Conservation (phyloP, 2,113 vertebrate species). For the Prunella himalayana region DNA sequence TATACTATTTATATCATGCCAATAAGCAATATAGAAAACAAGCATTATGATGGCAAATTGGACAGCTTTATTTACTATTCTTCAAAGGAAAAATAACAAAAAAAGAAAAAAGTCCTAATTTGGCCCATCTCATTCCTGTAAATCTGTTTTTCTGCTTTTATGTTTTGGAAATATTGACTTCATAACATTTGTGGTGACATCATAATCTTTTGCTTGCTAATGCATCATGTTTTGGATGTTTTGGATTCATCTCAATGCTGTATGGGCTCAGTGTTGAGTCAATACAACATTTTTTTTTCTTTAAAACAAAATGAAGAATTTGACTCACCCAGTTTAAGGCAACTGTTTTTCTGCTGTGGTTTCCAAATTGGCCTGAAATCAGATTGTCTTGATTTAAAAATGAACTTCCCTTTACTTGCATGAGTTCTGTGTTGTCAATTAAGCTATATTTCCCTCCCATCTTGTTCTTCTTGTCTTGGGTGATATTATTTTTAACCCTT, state of each 20-base stretch:
- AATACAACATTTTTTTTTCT: conserved; percentile 19
- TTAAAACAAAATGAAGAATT: conserved; percentile 9
- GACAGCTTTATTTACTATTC: not conserved
- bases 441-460: not conserved
- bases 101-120: not conserved
- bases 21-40: not conserved
- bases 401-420: conserved; percentile 38
- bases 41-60: not conserved
- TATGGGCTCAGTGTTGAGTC: conserved; percentile 35
- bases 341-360: not conserved
- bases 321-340: conserved; percentile 15
- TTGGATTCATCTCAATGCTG: conserved; percentile 35
- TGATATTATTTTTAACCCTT: conserved; percentile 44
- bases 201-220: conserved; percentile 57
- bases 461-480: not conserved
- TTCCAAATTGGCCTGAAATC: conserved; percentile 19
- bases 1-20: not conserved
- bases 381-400: conserved; percentile 21
- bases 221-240: conserved; percentile 33
- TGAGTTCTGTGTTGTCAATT: not conserved
- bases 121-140: not conserved
- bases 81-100: not conserved
- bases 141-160: conserved; percentile 47
- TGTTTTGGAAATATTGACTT: conserved; percentile 31
- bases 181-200: conserved; percentile 50